Conservation (phyloP, 1,140 invertebrate species). For the Augochlora pura region DNA sequence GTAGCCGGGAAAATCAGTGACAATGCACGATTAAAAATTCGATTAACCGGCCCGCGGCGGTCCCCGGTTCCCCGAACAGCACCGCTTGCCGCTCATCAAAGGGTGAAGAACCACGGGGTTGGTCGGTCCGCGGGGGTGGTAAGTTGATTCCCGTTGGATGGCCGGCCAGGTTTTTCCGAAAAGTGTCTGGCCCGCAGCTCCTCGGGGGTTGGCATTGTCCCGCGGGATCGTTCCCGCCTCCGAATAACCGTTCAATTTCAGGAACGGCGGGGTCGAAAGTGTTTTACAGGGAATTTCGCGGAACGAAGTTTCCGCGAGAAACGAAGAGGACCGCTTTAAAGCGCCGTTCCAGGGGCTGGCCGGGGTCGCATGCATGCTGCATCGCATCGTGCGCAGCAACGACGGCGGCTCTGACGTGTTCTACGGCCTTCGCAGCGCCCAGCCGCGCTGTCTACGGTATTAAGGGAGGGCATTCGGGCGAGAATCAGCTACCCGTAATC, state of each 20-base stretch:
- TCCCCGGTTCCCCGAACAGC: no score
- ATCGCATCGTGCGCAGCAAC: background rate
- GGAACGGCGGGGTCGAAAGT: background rate
- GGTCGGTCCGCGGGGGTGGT: background rate
- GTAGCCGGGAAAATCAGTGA: background rate
- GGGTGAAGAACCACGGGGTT: background rate
- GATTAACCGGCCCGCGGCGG: background rate
- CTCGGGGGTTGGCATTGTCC: background rate
- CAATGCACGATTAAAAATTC: background rate
- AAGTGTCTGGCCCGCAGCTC: background rate
- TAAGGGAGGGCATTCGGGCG: background rate
- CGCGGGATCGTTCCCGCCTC: background rate
- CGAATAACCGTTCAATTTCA: background rate
- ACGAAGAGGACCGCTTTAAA: constrained; percentile 1
- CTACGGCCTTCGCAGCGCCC: background rate
- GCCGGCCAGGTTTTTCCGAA: background rate
- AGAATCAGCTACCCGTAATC: no score
- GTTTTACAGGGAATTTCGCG: constrained; percentile 6
- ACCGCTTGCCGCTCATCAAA: no score
- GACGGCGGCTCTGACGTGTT: background rate
- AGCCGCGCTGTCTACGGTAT: background rate
- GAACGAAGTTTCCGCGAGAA: constrained; percentile 8
- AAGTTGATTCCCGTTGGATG: background rate
- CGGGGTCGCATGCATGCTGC: background rate
- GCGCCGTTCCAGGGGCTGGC: background rate